Conservation (phyloP, 2,797 vertebrate species). For the Pterois miles region DNA sequence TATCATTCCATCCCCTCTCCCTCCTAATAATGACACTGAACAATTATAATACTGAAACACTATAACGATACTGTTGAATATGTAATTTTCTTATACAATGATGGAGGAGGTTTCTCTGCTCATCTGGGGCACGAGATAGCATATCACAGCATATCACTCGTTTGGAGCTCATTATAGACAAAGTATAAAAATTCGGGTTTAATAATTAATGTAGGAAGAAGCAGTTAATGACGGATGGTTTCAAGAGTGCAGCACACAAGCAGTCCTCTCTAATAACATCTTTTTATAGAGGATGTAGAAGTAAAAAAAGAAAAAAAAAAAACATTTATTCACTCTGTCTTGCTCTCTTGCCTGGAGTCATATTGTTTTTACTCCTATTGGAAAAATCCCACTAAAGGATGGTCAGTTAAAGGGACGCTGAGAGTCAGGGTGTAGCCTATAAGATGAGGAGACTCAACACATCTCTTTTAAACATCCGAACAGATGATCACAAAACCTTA, state of each 20-base stretch:
- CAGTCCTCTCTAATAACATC: constrained; percentile 5
- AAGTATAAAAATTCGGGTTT: constrained; percentile 37
- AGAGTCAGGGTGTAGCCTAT: neutral
- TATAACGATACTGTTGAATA: constrained; percentile 15
- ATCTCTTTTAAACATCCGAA: neutral
- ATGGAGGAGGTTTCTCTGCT: neutral
- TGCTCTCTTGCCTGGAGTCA: neutral
- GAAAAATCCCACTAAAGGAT: neutral
- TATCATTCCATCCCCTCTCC: neutral
- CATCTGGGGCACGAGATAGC: neutral
- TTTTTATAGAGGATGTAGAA: neutral
- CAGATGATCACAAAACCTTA: neutral
- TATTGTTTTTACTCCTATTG: neutral
- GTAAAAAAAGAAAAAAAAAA: neutral
- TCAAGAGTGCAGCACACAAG: neutral
- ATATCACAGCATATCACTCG: constrained; percentile 19
- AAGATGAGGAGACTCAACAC: neutral
- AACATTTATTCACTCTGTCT: neutral
- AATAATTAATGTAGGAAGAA: constrained; percentile 60
- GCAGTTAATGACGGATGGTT: constrained; percentile 28
- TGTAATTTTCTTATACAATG: constrained; percentile 24
- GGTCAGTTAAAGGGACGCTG: neutral
- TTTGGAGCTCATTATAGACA: constrained; percentile 48
- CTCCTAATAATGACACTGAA: constrained; percentile 2
- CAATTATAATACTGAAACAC: neutral